Evolutionary conservation across 2,888 invertebrate species (phyloP), one percentile per base, ranked within the genome.

Genomic region (Pammene aurita): DNA sequence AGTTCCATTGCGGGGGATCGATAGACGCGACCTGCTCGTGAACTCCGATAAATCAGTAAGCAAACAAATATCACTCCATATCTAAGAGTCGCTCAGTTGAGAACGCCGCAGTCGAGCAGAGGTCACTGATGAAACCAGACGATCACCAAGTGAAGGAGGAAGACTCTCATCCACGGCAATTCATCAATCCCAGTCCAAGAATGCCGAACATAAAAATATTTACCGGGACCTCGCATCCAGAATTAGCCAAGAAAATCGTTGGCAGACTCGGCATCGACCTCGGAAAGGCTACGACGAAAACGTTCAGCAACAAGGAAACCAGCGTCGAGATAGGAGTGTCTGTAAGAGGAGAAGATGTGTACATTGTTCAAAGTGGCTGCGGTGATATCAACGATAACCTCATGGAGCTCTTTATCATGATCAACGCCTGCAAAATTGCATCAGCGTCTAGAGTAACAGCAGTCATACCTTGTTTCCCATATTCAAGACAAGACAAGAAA

Each of bases 191-290:
- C 66, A 81, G 84, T 72, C 80, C 85, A 66, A 92, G 94, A 93
- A 99, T 99, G 99, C 99, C 99, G 81, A 99, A 99, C 92, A 99
- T 99, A 82, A 99, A 99, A 94, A 97, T 99, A 77, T 99, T 99
- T 92, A 97, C 97, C 83, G 99, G 99, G 73, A 97, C 97, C 74
- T 99, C 99, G 70, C 99, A 99, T 92, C 97, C 97, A 58, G 99
- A 99, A 85, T 94, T 99, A 76, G 98, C 98, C n/a, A 97, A 97
- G 85, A 95, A 96, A 85, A 98, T 99, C 79, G 97, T 97, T 76
- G 96, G 98, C 84, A 95, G 99, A 76, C 95, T 99, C 50, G 98
- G 97, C 75, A 96, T 99, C 78, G 96, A 97, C 92, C 94, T 98
- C 76, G 98, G 98, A 75, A 98, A 98, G 93, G 99, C 99, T 76